A percentile compares a stretch with the other conserved stretches of the same genome.
These are phyloP conservation scores for Propithecus deckenii DNA, from an alignment of 2,797 vertebrate genomes.

Conservation along the genomic window DNA sequence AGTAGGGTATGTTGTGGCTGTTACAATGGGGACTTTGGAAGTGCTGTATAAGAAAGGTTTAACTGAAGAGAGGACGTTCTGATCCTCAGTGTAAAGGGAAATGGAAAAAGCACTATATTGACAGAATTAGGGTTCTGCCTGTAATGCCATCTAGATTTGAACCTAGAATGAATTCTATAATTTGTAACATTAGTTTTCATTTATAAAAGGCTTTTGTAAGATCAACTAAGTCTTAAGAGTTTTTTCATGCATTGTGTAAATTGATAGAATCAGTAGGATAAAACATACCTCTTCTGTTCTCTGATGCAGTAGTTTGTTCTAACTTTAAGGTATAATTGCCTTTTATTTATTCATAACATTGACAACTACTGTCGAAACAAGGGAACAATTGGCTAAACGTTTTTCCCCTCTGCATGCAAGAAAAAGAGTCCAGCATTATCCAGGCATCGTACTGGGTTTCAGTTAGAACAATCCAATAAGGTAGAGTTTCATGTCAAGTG, in stretches of 20 bases:
- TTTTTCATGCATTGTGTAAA: neutral
- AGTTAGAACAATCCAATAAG: neutral
- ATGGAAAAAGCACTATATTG: neutral
- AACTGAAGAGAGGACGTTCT: neutral
- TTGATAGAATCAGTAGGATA: neutral
- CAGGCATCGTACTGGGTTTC: neutral
- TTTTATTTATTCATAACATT: constrained; percentile 10
- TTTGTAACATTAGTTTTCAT: constrained; percentile 13
- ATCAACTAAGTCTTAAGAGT: neutral
- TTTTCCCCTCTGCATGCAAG: neutral
- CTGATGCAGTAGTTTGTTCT: neutral
- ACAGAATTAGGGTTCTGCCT: neutral
- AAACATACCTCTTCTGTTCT: neutral
- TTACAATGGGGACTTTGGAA: constrained; percentile 17
- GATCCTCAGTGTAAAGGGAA: neutral
- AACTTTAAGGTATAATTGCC: neutral
- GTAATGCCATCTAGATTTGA: constrained; percentile 21
- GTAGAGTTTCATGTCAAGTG: neutral
- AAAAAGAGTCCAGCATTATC: neutral
- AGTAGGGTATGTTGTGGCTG: neutral
- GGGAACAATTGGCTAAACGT: neutral
- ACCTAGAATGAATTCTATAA: neutral
- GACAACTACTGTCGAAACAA: constrained; percentile 2
- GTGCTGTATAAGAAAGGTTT: neutral
- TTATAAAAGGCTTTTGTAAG: constrained; percentile 32